A percentile compares a stretch with the other conserved stretches of the same genome.
These are phyloP conservation scores for Catostylus mosaicus DNA, from an alignment of 30 jellyfish, hydroid and myxozoan species.

Conservation along the genomic window DNA sequence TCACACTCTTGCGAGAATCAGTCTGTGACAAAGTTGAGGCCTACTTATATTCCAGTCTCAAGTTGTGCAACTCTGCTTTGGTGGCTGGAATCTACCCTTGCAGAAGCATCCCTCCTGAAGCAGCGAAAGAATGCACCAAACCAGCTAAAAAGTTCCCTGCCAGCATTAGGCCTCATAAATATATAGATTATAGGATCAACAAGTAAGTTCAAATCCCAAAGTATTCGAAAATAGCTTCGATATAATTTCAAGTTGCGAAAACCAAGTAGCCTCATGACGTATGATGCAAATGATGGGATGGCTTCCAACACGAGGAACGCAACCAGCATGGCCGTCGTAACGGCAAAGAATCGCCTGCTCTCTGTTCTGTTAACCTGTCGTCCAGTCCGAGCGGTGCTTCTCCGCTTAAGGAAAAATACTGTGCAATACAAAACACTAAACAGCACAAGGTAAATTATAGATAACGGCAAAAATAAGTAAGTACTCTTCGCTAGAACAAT, in stretches of 20 bases:
- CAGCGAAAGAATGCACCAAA: too few species aligned
- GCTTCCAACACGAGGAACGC: conserved; percentile 5
- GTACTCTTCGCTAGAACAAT: too few species aligned
- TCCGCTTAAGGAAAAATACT: not conserved
- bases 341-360: conserved; percentile 8
- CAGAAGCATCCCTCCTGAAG: too few species aligned
- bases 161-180: conserved; percentile 17
- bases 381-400: not conserved
- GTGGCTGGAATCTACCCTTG: too few species aligned
- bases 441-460: too few species aligned
- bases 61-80: too few species aligned
- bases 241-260: not conserved
- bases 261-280: not conserved
- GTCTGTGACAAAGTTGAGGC: too few species aligned
- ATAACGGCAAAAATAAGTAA: too few species aligned
- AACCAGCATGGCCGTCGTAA: conserved; percentile 1
- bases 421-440: too few species aligned
- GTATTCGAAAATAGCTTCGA: not conserved
- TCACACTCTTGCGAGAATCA: too few species aligned
- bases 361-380: not conserved
- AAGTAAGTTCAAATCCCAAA: conserved; percentile 8
- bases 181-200: conserved; percentile 27
- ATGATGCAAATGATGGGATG: not conserved
- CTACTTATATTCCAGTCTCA: too few species aligned
- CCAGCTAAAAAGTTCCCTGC: too few species aligned